Conservation (phyloP, 2,888 invertebrate species). For the Scaptomyza parva region DNA sequence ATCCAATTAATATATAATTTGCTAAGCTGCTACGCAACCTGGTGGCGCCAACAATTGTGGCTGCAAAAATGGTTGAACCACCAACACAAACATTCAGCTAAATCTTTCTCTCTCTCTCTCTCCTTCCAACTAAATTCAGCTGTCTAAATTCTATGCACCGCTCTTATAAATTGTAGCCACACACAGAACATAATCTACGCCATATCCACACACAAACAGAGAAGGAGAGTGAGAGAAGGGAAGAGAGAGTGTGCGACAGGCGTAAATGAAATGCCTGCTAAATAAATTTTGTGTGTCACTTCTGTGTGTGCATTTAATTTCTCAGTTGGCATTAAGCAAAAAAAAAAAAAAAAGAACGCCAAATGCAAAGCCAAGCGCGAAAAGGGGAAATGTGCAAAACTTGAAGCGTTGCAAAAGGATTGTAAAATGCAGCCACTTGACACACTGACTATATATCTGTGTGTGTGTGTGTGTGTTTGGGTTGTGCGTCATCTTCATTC, state of each 20-base stretch:
- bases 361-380: conserved; percentile 4
- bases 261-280: conserved; percentile 67
- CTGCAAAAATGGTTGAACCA: conserved; percentile 22
- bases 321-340: conserved; percentile 59
- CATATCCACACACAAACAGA: conserved; percentile 5
- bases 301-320: conserved; percentile 73
- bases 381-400: conserved; percentile 34
- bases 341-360: conserved; percentile 33
- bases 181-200: conserved; percentile 30
- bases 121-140: conserved; percentile 17
- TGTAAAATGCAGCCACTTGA: conserved; percentile 71
- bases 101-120: conserved; percentile 7
- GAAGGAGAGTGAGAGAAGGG: background rate
- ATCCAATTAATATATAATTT: conserved; percentile 45
- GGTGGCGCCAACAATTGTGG: conserved; percentile 23
- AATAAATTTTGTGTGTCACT: conserved; percentile 69
- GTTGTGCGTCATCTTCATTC: conserved; percentile 56
- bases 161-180: conserved; percentile 31
- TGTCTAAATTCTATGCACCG: conserved; percentile 30
- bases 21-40: conserved; percentile 21
- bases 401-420: conserved; percentile 46
- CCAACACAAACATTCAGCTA: conserved; percentile 40
- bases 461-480: conserved; percentile 9
- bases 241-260: background rate
- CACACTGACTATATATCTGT: conserved; percentile 30